phyloP scores from a whole-genome alignment of 1,140 invertebrate species.

The Periplaneta americana region DNA sequence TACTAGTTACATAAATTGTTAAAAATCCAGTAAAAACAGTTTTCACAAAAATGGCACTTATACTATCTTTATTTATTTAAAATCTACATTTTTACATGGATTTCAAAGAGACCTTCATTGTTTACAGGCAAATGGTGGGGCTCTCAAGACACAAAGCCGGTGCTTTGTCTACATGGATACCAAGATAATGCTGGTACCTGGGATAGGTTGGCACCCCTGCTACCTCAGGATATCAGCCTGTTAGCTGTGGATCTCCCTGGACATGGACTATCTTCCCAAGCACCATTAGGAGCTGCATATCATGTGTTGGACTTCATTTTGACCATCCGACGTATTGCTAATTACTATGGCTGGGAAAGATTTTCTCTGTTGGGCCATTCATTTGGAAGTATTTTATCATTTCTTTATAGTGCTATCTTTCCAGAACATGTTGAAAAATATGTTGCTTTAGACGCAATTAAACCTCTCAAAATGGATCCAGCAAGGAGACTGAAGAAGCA shows the following conservation, averaged over 20 bases:
- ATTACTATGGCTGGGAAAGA: constrained; percentile 62
- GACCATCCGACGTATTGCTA: constrained; percentile 48
- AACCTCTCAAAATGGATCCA: constrained; percentile 38
- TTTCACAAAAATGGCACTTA: too few species aligned
- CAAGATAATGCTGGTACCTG: constrained; percentile 40
- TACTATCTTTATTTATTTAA: too few species aligned
- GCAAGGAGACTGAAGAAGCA: constrained; percentile 27
- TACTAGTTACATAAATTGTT: too few species aligned
- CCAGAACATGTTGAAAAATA: constrained; percentile 53
- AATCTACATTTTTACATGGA: too few species aligned
- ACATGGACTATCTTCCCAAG: constrained; percentile 27
- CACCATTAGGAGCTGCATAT: constrained; percentile 38
- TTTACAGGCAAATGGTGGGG: constrained; percentile 25
- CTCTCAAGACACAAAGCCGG: constrained; percentile 15
- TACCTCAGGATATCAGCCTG: constrained; percentile 25
- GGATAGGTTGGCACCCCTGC: constrained; percentile 34
- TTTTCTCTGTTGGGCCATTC: constrained; percentile 62
- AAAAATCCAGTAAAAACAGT: too few species aligned
- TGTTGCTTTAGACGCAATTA: constrained; percentile 55
- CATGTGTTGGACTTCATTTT: constrained; percentile 47
- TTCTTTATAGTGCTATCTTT: constrained; percentile 49
- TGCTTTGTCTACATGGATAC: constrained; percentile 27
- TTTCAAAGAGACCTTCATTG: too few species aligned
- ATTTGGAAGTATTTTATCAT: constrained; percentile 53
- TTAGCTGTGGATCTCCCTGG: constrained; percentile 28